These are phyloP conservation scores for Kuschelorhynchus macadamiae DNA, from an alignment of 2,888 invertebrate species.

Conservation along the genomic window DNA sequence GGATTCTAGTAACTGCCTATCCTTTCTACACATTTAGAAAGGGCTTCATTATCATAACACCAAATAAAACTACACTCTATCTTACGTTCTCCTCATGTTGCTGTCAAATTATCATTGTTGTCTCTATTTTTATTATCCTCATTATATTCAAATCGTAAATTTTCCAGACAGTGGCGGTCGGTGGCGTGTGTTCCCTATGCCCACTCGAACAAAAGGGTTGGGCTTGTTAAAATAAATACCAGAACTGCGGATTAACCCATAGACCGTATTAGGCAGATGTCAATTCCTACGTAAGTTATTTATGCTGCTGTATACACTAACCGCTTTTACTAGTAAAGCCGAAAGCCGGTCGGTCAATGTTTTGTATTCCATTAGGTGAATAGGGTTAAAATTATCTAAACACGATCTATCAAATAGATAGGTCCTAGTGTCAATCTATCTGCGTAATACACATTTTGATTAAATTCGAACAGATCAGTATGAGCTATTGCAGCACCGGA, in stretches of 20 bases:
- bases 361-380: constrained; percentile 36
- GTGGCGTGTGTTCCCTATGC: constrained; percentile 29
- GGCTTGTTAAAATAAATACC: constrained; percentile 44
- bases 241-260: constrained; percentile 52
- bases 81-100: constrained; percentile 29
- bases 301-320: constrained; percentile 48
- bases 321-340: constrained; percentile 25
- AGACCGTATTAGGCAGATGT: constrained; percentile 59
- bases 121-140: constrained; percentile 37
- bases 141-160: constrained; percentile 41
- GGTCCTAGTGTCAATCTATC: constrained; percentile 21
- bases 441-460: constrained; percentile 18
- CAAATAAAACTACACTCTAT: constrained; percentile 12
- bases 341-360: constrained; percentile 43
- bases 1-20: too few relatives aligned
- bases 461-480: constrained; percentile 3
- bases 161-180: constrained; percentile 33
- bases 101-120: constrained; percentile 45
- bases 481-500: too few relatives aligned
- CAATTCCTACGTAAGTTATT: constrained; percentile 63
- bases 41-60: constrained; percentile 24
- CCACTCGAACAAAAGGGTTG: constrained; percentile 44
- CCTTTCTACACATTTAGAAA: background rate
- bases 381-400: constrained; percentile 42
- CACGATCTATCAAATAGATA: constrained; percentile 42